Evolutionary conservation across 2,797 vertebrate genomes (phyloP).

Genomic region (Coilia nasus): DNA sequence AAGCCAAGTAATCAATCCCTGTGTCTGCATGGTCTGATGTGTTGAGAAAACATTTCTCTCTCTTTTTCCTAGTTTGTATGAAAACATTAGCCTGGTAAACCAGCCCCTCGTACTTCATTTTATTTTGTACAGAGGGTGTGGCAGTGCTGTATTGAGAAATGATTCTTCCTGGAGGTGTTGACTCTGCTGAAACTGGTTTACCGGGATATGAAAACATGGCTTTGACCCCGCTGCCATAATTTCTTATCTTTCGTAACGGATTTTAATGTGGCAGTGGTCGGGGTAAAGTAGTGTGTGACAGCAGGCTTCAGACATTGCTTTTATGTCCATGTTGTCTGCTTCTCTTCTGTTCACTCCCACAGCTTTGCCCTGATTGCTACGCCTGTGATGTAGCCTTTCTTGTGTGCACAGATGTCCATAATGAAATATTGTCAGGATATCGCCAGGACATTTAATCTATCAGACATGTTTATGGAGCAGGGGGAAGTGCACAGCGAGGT

Average conservation of each 20-base stretch:
- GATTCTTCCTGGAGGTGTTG: too few relatives aligned
- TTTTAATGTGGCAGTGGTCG: neutral
- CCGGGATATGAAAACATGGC: conserved; percentile 5
- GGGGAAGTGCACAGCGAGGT: conserved; percentile 14
- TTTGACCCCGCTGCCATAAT: conserved; percentile 1
- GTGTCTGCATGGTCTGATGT: neutral
- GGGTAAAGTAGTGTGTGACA: conserved; percentile 36
- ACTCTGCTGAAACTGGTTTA: too few relatives aligned
- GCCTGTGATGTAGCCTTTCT: conserved; percentile 38
- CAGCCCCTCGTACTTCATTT: too few relatives aligned
- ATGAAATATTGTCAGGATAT: conserved; percentile 39
- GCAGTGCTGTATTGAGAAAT: too few relatives aligned
- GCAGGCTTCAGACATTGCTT: neutral
- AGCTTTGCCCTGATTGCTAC: neutral
- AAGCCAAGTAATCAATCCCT: neutral
- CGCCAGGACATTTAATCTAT: conserved; percentile 39
- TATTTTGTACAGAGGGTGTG: too few relatives aligned
- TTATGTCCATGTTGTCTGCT: neutral
- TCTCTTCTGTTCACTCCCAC: neutral
- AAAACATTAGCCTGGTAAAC: too few relatives aligned
- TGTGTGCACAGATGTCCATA: conserved; percentile 33
- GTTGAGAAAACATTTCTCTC: neutral
- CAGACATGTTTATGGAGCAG: conserved; percentile 45
- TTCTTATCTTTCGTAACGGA: neutral
- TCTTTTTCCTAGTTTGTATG: neutral